A percentile compares a stretch with the other conserved stretches of the same genome.
phyloP scores from a whole-genome alignment of 2,797 vertebrate species.

The Acanthopagrus latus region DNA sequence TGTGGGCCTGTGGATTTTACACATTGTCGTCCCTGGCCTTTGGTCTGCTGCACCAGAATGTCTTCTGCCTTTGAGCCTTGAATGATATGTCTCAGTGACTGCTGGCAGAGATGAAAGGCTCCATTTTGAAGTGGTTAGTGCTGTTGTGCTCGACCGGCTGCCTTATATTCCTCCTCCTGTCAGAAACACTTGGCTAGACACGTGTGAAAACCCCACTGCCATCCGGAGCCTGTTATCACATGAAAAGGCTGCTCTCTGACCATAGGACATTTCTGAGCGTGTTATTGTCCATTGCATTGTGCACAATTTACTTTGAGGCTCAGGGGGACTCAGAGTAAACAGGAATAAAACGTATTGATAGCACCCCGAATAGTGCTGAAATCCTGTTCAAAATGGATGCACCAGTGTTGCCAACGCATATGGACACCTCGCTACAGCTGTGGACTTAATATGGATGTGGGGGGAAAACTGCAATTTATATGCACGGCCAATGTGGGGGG shows the following conservation, averaged over 20 bases:
- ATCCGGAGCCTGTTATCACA: slow-evolving; percentile 73
- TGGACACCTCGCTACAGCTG: slow-evolving; percentile 29
- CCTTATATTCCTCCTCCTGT: slow-evolving; percentile 74
- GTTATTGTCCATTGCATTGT: slow-evolving; percentile 63
- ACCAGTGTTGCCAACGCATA: slow-evolving; percentile 16
- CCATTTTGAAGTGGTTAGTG: slow-evolving; percentile 74
- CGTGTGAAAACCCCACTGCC: slow-evolving; percentile 62
- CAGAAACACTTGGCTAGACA: slow-evolving; percentile 71
- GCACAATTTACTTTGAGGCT: slow-evolving; percentile 59
- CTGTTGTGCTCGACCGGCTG: slow-evolving; percentile 57
- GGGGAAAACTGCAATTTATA: slow-evolving; percentile 26
- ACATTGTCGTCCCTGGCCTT: slow-evolving; percentile 20
- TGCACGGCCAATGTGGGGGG: slow-evolving; percentile 29
- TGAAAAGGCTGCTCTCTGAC: slow-evolving; percentile 70
- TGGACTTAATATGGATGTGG: slow-evolving; percentile 29
- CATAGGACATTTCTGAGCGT: slow-evolving; percentile 59
- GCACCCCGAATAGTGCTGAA: slow-evolving; percentile 35
- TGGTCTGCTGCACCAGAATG: slow-evolving; percentile 46
- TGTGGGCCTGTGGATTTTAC: slow-evolving; percentile 30
- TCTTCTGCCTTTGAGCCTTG: slow-evolving; percentile 63
- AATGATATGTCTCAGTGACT: slow-evolving; percentile 71
- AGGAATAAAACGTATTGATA: slow-evolving; percentile 42
- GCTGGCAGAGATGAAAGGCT: slow-evolving; percentile 74
- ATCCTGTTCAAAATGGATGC: slow-evolving; percentile 54
- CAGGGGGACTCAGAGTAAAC: slow-evolving; percentile 43